phyloP scores from a whole-genome alignment of 2,113 vertebrate species.

The Pterocles orientalis region DNA sequence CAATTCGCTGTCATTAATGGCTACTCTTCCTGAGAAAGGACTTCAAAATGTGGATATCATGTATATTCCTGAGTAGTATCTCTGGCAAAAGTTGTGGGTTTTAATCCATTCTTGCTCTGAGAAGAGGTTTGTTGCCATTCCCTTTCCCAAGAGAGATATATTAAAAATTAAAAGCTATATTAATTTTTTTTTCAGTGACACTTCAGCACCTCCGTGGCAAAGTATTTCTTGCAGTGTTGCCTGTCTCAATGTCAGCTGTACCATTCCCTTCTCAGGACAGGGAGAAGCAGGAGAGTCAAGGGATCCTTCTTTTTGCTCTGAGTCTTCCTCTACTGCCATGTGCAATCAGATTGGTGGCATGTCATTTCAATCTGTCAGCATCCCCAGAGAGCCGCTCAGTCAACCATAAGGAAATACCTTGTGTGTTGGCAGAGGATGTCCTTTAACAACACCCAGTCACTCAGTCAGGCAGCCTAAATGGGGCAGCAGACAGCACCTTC shows the following conservation, averaged over 20 bases:
- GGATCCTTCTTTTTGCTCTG: slow-evolving; percentile 47
- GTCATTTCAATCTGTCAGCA: slow-evolving; percentile 80
- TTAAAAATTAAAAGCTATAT: slow-evolving; percentile 31
- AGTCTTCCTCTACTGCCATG: slow-evolving; percentile 66
- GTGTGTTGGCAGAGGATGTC: slow-evolving; percentile 72
- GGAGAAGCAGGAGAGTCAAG: slow-evolving; percentile 49
- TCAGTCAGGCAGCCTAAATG: slow-evolving; percentile 76
- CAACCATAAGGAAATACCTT: slow-evolving; percentile 72
- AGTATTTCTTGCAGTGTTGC: slow-evolving; percentile 13
- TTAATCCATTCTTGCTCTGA: neutral
- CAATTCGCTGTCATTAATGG: neutral
- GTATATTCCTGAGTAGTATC: neutral
- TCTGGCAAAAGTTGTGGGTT: neutral
- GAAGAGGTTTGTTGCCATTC: slow-evolving; percentile 15
- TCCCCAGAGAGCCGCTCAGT: slow-evolving; percentile 75
- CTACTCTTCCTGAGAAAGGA: neutral
- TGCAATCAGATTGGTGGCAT: slow-evolving; percentile 82
- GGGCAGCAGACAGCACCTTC: slow-evolving; percentile 74
- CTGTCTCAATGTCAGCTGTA: neutral
- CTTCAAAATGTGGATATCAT: neutral
- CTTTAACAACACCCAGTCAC: slow-evolving; percentile 73
- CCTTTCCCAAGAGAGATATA: neutral
- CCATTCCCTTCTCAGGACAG: neutral
- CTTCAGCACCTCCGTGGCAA: neutral
- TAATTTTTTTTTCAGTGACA: slow-evolving; percentile 16